phyloP scores from a whole-genome alignment of 2,113 vertebrate genomes.

The Erinaceus europaeus region DNA sequence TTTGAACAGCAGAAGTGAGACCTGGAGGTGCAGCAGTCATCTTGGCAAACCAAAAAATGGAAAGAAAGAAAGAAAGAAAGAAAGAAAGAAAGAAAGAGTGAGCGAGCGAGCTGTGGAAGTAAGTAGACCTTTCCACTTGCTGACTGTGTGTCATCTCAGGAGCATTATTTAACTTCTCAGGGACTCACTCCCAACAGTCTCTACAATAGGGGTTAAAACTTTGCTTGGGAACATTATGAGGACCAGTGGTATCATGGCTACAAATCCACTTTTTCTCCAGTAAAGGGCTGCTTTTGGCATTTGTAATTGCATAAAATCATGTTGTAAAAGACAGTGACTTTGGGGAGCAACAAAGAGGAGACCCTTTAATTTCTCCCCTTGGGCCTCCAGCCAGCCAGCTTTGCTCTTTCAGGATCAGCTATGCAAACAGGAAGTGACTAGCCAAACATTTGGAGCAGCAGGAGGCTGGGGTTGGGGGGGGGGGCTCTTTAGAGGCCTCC shows the following conservation, averaged over 20 bases:
- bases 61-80: not conserved
- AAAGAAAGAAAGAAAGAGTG: no score
- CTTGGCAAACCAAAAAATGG: not conserved
- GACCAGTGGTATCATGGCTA: no score
- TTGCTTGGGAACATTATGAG: not conserved
- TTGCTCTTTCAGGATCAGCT: conserved; percentile 15
- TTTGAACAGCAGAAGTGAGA: not conserved
- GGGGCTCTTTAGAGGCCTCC: not conserved
- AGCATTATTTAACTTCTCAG: not conserved
- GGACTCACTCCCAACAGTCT: not conserved
- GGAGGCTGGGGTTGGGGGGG: not conserved
- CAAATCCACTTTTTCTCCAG: not conserved
- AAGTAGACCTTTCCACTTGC: not conserved
- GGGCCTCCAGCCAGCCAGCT: not conserved
- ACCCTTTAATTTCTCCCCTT: not conserved
- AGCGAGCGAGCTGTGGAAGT: no score
- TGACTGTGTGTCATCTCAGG: not conserved
- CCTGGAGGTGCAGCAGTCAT: not conserved
- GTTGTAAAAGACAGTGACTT: not conserved
- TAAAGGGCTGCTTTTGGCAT: not conserved
- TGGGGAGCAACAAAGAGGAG: not conserved
- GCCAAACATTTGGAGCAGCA: conserved; percentile 41
- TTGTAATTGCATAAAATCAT: no score
- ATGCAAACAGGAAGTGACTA: conserved; percentile 65
- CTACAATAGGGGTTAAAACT: not conserved